Evolutionary conservation across 2,888 invertebrate species (phyloP).

Genomic region (Plagodis pulveraria): DNA sequence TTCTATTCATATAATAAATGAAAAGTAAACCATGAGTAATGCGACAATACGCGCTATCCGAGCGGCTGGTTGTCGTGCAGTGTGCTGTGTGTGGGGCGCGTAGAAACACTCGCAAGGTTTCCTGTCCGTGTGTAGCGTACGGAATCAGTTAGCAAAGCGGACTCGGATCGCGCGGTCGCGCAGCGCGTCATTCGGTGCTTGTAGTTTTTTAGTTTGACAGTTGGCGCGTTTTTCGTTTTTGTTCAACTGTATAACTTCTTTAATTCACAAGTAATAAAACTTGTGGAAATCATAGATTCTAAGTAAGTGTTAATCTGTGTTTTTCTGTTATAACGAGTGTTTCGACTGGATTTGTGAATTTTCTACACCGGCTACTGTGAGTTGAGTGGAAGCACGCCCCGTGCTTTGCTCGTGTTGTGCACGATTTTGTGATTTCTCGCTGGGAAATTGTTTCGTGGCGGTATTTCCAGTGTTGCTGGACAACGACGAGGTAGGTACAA

Average conservation of each 20-base stretch:
- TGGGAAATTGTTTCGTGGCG: slow-evolving; percentile 68
- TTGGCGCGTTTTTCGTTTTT: slow-evolving; percentile 83
- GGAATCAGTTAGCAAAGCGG: slow-evolving; percentile 76
- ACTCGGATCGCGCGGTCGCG: slow-evolving; percentile 80
- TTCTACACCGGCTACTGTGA: slow-evolving; percentile 77
- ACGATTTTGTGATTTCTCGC: slow-evolving; percentile 78
- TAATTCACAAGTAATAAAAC: slow-evolving; percentile 1
- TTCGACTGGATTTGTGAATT: slow-evolving; percentile 78
- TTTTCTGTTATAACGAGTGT: slow-evolving; percentile 77
- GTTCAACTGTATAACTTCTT: slow-evolving; percentile 61
- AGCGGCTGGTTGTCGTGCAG: slow-evolving; percentile 57
- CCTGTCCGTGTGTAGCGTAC: slow-evolving; percentile 51
- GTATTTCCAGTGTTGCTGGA: slow-evolving; percentile 52
- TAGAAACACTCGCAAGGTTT: slow-evolving; percentile 50
- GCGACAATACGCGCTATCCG: slow-evolving; percentile 61
- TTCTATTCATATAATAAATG: slow-evolving; percentile 69
- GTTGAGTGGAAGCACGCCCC: slow-evolving; percentile 75
- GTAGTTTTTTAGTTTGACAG: slow-evolving; percentile 84
- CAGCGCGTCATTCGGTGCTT: slow-evolving; percentile 77
- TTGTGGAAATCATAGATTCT: slow-evolving; percentile 82
- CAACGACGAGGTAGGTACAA: slow-evolving; percentile 64
- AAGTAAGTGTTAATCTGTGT: slow-evolving; percentile 82
- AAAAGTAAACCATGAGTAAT: slow-evolving; percentile 61
- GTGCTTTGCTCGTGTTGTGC: slow-evolving; percentile 73
- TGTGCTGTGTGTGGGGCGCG: slow-evolving; percentile 56